A percentile compares a stretch with the other conserved stretches of the same genome.
phyloP scores from a whole-genome alignment of 2,888 invertebrate species.

The Sycophila texana region DNA sequence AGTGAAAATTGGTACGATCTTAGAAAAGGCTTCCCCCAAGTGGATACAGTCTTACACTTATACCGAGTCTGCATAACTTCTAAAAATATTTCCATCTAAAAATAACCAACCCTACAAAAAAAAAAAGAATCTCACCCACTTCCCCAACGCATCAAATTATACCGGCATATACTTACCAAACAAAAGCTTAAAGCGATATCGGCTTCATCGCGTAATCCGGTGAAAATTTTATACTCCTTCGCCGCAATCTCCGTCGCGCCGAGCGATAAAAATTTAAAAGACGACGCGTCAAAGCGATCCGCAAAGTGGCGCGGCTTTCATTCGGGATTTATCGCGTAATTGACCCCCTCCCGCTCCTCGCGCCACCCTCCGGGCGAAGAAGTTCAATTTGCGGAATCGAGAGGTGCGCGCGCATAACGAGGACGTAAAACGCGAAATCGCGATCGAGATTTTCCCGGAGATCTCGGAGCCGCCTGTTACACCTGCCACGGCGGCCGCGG shows the following conservation, averaged over 20 bases:
- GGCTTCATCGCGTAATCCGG: neutral
- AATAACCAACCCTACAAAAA: too few relatives aligned
- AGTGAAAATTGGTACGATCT: constrained; percentile 7
- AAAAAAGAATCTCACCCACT: neutral
- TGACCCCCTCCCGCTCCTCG: too few relatives aligned
- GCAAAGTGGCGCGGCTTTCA: neutral
- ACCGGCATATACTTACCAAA: too few relatives aligned
- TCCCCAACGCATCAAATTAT: neutral
- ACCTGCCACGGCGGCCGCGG: neutral
- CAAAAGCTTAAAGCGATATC: neutral
- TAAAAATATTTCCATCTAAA: too few relatives aligned
- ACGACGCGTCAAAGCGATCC: neutral
- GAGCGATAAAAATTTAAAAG: neutral
- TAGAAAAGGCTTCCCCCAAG: constrained; percentile 17
- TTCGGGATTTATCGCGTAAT: too few relatives aligned
- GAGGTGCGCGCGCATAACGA: neutral
- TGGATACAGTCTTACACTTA: neutral
- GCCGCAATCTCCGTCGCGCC: neutral
- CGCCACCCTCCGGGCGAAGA: too few relatives aligned
- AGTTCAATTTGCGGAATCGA: neutral
- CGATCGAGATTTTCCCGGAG: neutral
- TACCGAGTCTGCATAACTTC: too few relatives aligned
- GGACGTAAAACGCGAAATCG: neutral
- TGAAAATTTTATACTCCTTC: too few relatives aligned
- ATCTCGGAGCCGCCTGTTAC: neutral